Percentiles rank a stretch among this genome's conserved stretches.
These are phyloP conservation scores for Scolopax rusticola DNA, from an alignment of 2,797 vertebrate species.

Conservation along the genomic window DNA sequence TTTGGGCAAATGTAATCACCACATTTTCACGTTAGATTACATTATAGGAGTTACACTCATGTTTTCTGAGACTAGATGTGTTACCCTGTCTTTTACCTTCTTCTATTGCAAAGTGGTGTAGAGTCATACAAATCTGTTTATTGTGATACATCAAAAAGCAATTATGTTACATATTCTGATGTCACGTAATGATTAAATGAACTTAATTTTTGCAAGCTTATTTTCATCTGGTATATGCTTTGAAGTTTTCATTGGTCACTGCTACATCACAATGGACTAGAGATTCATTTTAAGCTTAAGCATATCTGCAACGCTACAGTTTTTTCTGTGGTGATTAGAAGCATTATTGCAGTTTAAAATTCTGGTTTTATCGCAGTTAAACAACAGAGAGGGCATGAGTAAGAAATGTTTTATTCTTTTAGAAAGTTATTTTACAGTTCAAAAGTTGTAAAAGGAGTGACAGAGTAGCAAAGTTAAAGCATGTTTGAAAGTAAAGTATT, in stretches of 20 bases:
- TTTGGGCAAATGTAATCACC: background rate
- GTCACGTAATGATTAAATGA: background rate
- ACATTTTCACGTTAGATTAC: background rate
- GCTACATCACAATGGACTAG: background rate
- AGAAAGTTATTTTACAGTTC: background rate
- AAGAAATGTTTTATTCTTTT: background rate
- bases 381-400: background rate
- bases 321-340: background rate
- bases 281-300: background rate
- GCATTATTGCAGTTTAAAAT: background rate
- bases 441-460: background rate
- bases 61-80: background rate
- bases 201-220: background rate
- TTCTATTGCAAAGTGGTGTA: background rate
- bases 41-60: background rate
- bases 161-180: background rate
- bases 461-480: background rate
- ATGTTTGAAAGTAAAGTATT: background rate
- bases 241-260: background rate
- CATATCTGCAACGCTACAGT: accelerated
- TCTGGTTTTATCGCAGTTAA: background rate
- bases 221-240: background rate
- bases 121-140: background rate
- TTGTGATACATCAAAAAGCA: background rate
- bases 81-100: background rate